Evolutionary conservation across 1,140 invertebrate species (phyloP), one percentile per base, ranked within the genome.

Genomic region (Venturia canescens): DNA sequence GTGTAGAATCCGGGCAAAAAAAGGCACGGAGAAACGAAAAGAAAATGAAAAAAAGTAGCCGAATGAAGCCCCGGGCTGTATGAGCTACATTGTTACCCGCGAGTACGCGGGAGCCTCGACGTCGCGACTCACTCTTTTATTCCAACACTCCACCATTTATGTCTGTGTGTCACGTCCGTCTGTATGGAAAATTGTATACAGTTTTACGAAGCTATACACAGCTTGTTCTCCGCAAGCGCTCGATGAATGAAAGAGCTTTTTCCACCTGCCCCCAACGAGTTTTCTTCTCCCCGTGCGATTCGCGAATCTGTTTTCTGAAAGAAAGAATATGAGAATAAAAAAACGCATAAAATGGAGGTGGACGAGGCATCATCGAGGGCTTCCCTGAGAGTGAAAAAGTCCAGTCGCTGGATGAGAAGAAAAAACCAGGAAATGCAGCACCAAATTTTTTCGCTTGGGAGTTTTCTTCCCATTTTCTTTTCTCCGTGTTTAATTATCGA

Each of bases 171-270:
- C 57, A n/a, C 60, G 21, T 60, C 18, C 26, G 23, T 66, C 5
- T 66, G 9, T 27, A 66, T 66, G 13, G 23, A 66, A 26, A 66
- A n/a, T 48, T 72, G 18, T 72, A 34, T 26, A 26, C 70, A 38
- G 34, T 48, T 72, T 26, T 57, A 27, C 70, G 53, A 76, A 77
- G 63, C 18, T 48, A 0, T 70, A 11, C 11, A 31, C 31, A 18
- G 15, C 3, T 21, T 31, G 27, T 38, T 72, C 50, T 21, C 9
- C n/a, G n/a, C 13, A 70, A 34, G 67, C n/a, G 34, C 70, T 72
- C 70, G 70, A 72, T 72, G 70, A 72, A 72, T 72, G 70, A 72
- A 50, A 48, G 34, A 21, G 29, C 38, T 7, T 48, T 26, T 66
- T 26, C 67, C 26, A 31, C 53, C 53, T 57, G 18, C 5, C n/a